Evolutionary conservation across 2,113 vertebrate genomes (phyloP).

Genomic region (Sorex fumeus): DNA sequence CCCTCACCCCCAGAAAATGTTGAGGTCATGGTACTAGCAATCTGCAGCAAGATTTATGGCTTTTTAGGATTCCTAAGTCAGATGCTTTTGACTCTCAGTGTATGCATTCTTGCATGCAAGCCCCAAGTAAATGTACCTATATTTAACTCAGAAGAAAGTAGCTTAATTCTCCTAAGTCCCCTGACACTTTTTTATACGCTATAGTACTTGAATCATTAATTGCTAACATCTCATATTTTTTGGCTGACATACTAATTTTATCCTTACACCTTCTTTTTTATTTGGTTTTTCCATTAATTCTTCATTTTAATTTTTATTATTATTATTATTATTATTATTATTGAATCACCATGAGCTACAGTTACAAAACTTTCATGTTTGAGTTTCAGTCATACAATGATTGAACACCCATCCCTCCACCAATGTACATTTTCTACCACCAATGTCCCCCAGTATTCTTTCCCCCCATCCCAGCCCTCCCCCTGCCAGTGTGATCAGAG

Average conservation of each 20-base stretch:
- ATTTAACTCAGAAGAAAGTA: slow-evolving; percentile 12
- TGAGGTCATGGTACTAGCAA: slow-evolving; percentile 16
- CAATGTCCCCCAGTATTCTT: too few species aligned
- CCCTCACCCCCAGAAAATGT: not conserved
- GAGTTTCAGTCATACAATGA: too few species aligned
- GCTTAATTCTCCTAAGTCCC: slow-evolving; percentile 8
- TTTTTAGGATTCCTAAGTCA: not conserved
- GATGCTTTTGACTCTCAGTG: not conserved
- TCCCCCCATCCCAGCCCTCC: too few species aligned
- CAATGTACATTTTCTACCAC: too few species aligned
- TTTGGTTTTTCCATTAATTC: not conserved
- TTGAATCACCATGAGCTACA: too few species aligned
- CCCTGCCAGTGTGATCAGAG: not conserved
- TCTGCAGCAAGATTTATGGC: slow-evolving; percentile 37
- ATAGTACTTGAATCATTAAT: not conserved
- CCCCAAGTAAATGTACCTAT: not conserved
- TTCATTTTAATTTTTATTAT: not conserved
- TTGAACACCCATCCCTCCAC: too few species aligned
- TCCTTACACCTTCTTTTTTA: slow-evolving; percentile 4
- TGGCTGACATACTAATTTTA: not conserved
- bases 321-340: too few species aligned
- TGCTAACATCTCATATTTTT: not conserved
- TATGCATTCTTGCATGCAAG: not conserved
- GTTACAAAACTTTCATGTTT: too few species aligned
- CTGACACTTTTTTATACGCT: not conserved